Evolutionary conservation across 1,140 invertebrate genomes (phyloP), one percentile per base, ranked within the genome.

Genomic region (Littorina saxatilis): DNA sequence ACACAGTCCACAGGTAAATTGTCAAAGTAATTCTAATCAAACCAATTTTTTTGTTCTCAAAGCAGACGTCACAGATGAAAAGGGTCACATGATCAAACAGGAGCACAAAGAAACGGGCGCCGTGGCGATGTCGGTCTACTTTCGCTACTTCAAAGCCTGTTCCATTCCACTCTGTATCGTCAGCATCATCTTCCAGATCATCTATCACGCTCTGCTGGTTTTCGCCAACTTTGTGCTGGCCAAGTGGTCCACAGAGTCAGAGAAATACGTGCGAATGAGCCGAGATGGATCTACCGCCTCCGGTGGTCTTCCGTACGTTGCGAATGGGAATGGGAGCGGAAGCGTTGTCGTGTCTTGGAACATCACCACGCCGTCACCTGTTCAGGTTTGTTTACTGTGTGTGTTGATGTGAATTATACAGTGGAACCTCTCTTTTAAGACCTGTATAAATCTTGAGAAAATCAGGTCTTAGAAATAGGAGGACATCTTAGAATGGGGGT

Each of bases 71-170:
- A 37, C 23, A n/a, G 50, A 63, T 76, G 79, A 83, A 39, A 77
- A 81, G 61, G 90, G 90, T 11, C 89, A 88, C 70, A 79, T 93
- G 50, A 88, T 92, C 5, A 85, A 90, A 79, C 93, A 94, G 66
- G 94, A 94, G 83, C 94, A 95, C 84, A 88, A 94, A 83, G 94
- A 95, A 87, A 94, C 94, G 85, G 95, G 95, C 0, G 93, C 94
- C 84, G 95, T 95, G 82, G 94, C 94, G 29, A 88, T 90, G 80
- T 91, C 92, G 84, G 94, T 95, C 70, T 96, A 96, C 91, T 83
- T 94, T 66, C 91, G 93, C 43, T 96, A 96, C 86, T 89, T 95
- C 79, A 93, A 92, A 74, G 94, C 95, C 27, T 95, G 95, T 86
- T 95, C 81, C 27, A 29, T 82, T 20, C 35, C 58, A 7, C 63